Conservation (phyloP, 2,113 vertebrate genomes). For the Stictonetta naevosa region DNA sequence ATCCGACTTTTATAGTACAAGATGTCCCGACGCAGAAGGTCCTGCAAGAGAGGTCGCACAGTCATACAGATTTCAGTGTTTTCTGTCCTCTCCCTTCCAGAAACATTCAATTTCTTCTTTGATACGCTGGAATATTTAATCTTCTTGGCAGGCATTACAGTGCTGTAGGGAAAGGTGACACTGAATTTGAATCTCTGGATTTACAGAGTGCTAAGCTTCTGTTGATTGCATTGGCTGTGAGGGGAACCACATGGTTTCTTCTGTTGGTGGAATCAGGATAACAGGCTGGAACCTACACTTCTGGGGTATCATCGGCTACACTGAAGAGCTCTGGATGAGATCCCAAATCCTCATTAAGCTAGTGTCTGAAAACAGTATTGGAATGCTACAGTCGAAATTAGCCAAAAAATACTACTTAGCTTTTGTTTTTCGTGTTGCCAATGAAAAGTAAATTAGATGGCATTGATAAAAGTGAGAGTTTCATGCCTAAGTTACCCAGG, state of each 20-base stretch:
- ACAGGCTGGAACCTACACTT: fast-evolving
- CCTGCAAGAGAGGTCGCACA: conserved; percentile 75
- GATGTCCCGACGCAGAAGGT: conserved; percentile 91
- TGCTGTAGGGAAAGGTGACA: not conserved
- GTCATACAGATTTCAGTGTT: not conserved
- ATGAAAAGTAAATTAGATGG: not conserved
- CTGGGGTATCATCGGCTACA: not conserved
- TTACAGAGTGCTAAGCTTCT: not conserved
- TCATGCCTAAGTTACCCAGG: not conserved
- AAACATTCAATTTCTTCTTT: not conserved
- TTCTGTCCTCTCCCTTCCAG: not conserved
- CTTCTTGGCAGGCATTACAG: not conserved
- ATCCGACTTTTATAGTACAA: conserved; percentile 93
- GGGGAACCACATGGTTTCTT: not conserved
- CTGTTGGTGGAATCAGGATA: not conserved
- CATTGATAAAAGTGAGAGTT: not conserved
- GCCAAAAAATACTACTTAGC: not conserved
- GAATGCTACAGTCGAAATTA: not conserved
- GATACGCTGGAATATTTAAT: not conserved
- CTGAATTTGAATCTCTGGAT: not conserved
- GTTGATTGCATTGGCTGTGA: not conserved
- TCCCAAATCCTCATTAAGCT: not conserved
- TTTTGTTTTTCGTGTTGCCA: not conserved
- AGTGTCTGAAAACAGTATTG: not conserved
- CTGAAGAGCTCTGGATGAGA: not conserved